Percentiles rank a stretch among this genome's conserved stretches.
These are phyloP conservation scores for Syrphus vitripennis DNA, from an alignment of 2,888 invertebrate species.

Conservation along the genomic window DNA sequence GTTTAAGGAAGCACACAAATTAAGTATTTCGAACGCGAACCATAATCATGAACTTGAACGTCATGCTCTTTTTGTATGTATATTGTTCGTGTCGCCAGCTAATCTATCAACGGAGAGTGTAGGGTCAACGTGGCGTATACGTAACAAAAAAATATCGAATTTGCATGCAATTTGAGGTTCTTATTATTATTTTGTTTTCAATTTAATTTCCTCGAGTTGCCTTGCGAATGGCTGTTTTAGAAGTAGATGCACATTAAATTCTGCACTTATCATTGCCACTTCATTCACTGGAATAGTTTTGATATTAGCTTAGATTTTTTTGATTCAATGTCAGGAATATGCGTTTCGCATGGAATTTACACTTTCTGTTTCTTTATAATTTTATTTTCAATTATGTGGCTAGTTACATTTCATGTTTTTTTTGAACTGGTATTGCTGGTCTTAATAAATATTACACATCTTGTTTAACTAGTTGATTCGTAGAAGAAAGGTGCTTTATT, in stretches of 20 bases:
- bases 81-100: neutral
- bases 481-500: slow-evolving; percentile 29
- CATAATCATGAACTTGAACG: slow-evolving; percentile 66
- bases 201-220: slow-evolving; percentile 29
- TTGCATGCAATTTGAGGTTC: slow-evolving; percentile 52
- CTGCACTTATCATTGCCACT: neutral
- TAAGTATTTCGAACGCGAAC: slow-evolving; percentile 54
- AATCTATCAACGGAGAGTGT: slow-evolving; percentile 27
- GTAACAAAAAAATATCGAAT: slow-evolving; percentile 32
- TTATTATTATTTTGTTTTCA: neutral
- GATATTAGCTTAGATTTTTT: neutral
- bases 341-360: slow-evolving; percentile 16
- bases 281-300: neutral
- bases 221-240: slow-evolving; percentile 30
- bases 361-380: slow-evolving; percentile 3
- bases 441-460: neutral
- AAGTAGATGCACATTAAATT: slow-evolving; percentile 3
- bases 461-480: slow-evolving; percentile 20
- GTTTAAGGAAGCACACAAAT: slow-evolving; percentile 36
- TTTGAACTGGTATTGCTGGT: neutral
- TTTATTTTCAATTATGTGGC: neutral
- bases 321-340: neutral
- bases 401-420: neutral
- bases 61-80: slow-evolving; percentile 10
- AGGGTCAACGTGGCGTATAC: slow-evolving; percentile 42